Conservation (phyloP, 2,113 vertebrate species). For the Muscicapa adusta region DNA sequence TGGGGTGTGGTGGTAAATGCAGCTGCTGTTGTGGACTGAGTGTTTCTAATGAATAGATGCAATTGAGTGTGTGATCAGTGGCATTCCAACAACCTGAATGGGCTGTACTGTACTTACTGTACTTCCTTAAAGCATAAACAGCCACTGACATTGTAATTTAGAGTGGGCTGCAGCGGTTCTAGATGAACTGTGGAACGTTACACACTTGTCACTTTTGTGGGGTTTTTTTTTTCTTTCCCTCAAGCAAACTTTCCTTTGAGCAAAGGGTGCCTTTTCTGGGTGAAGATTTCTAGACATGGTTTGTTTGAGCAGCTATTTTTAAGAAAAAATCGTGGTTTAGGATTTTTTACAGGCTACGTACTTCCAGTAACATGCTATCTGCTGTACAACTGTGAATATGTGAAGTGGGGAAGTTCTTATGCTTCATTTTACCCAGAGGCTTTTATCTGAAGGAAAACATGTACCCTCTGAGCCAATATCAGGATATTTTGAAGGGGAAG, state of each 20-base stretch:
- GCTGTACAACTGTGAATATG: not conserved
- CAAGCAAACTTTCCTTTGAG: not conserved
- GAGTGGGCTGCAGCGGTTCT: not conserved
- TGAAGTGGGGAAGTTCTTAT: not conserved
- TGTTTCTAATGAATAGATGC: constrained; percentile 57
- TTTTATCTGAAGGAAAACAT: not conserved
- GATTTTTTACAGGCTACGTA: not conserved
- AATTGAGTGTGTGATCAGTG: constrained; percentile 53
- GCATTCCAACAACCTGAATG: constrained; percentile 56
- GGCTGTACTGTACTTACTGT: constrained; percentile 51
- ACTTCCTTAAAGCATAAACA: constrained; percentile 7
- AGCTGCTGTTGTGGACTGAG: constrained; percentile 29
- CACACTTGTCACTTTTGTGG: not conserved
- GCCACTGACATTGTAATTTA: not conserved
- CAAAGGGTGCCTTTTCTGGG: not conserved
- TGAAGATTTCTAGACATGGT: not conserved
- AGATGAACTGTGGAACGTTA: not conserved
- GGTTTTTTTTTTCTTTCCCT: not conserved
- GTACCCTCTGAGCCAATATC: not conserved
- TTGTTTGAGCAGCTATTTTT: not conserved
- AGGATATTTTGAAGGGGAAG: not conserved
- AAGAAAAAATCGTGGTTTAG: not conserved
- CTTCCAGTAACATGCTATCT: not conserved
- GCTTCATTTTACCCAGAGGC: not conserved
- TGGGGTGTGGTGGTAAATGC: constrained; percentile 28